phyloP scores from a whole-genome alignment of 2,888 invertebrate genomes.

The Diaperis boleti region DNA sequence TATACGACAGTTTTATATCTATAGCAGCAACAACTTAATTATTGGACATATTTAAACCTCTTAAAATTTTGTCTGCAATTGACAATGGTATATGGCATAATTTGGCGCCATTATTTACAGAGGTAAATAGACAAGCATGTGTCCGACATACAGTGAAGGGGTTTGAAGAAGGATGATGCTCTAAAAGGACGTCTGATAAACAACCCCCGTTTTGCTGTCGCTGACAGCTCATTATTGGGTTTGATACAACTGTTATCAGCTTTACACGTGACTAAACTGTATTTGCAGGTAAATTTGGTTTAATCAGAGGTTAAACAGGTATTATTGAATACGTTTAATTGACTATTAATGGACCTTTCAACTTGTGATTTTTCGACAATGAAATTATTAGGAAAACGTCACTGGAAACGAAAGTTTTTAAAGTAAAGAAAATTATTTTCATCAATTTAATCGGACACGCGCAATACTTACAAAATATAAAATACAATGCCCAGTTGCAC shows the following conservation, averaged over 20 bases:
- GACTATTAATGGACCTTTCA: slow-evolving; percentile 9
- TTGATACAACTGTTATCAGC: slow-evolving; percentile 57
- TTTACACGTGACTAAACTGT: slow-evolving; percentile 54
- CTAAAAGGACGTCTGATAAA: slow-evolving; percentile 45
- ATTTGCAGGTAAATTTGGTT: slow-evolving; percentile 33
- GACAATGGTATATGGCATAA: slow-evolving; percentile 53
- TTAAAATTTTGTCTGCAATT: slow-evolving; percentile 48
- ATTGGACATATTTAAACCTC: slow-evolving; percentile 40
- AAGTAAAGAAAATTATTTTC: too few relatives aligned
- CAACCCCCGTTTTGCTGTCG: slow-evolving; percentile 53
- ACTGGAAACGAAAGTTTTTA: too few relatives aligned
- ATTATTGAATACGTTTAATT: slow-evolving; percentile 27
- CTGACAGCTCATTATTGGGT: slow-evolving; percentile 61
- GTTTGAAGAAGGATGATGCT: slow-evolving; percentile 51
- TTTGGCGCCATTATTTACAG: slow-evolving; percentile 50
- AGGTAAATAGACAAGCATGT: slow-evolving; percentile 52
- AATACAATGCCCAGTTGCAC: too few relatives aligned
- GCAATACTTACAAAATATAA: too few relatives aligned
- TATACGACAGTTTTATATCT: too few relatives aligned
- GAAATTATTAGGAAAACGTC: background rate
- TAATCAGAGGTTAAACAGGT: slow-evolving; percentile 31
- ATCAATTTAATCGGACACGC: too few relatives aligned
- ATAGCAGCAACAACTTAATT: too few relatives aligned
- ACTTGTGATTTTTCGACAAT: background rate
- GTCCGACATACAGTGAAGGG: slow-evolving; percentile 48